A percentile compares a stretch with the other conserved stretches of the same genome.
phyloP scores from a whole-genome alignment of 2,888 invertebrate species.

The Tetragnatha montana region DNA sequence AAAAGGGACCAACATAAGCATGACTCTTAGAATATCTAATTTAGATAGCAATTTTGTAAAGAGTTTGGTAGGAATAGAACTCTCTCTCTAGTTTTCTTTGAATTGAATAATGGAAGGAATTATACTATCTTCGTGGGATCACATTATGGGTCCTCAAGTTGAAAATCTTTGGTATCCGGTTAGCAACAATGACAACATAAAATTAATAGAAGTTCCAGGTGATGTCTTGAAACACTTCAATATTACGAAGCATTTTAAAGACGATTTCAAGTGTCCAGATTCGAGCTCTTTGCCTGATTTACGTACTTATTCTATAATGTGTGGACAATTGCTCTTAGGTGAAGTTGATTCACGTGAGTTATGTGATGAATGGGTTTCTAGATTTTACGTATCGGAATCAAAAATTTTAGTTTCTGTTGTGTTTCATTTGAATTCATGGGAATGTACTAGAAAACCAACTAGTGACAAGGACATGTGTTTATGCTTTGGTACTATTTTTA shows the following conservation, averaged over 20 bases:
- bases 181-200: background rate
- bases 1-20: too few species aligned
- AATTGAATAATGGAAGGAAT: constrained; percentile 44
- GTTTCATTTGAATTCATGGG: constrained; percentile 51
- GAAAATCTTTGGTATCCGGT: constrained; percentile 48
- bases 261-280: background rate
- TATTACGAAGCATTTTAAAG: constrained; percentile 28
- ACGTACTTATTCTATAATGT: constrained; percentile 51
- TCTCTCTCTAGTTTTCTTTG: background rate
- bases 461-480: constrained; percentile 32
- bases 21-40: too few species aligned
- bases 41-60: too few species aligned
- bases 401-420: constrained; percentile 52
- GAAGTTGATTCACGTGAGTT: constrained; percentile 54
- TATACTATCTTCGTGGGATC: constrained; percentile 60
- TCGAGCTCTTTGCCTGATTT: constrained; percentile 6
- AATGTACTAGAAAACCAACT: background rate
- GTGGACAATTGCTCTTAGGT: constrained; percentile 55
- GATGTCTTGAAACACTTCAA: constrained; percentile 54
- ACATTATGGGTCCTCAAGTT: constrained; percentile 61
- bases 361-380: constrained; percentile 46
- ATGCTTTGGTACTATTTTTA: constrained; percentile 54
- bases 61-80: too few species aligned
- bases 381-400: constrained; percentile 52
- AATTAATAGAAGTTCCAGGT: constrained; percentile 3